phyloP scores from a whole-genome alignment of 2,888 invertebrate species.

The Didymodactylos carnosus region DNA sequence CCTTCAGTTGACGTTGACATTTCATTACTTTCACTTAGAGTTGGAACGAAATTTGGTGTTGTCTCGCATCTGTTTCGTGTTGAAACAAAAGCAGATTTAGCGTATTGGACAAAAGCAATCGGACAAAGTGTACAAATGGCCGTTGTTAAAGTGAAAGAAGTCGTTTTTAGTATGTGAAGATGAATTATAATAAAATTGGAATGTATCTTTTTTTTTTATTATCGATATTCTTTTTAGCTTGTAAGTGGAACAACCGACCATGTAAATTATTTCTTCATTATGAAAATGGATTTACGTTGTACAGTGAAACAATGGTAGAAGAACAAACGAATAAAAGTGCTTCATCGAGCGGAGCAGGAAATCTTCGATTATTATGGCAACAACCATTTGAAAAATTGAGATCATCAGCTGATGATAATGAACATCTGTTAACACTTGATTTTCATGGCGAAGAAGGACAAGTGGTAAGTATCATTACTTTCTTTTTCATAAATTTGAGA shows the following conservation, averaged over 20 bases:
- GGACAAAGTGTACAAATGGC: not conserved
- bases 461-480: slow-evolving; percentile 34
- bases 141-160: not conserved
- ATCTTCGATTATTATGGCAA: slow-evolving; percentile 44
- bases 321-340: no score
- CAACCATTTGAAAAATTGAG: slow-evolving; percentile 74
- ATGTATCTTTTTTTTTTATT: not conserved
- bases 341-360: not conserved
- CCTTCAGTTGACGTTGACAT: not conserved
- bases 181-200: not conserved
- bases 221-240: slow-evolving; percentile 23
- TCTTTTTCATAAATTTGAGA: no score
- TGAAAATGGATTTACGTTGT: slow-evolving; percentile 60
- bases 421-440: slow-evolving; percentile 69
- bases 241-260: slow-evolving; percentile 50
- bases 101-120: not conserved
- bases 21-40: not conserved
- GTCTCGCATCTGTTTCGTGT: not conserved
- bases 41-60: not conserved
- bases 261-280: slow-evolving; percentile 58
- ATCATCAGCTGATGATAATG: slow-evolving; percentile 83
- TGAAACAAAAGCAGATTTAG: not conserved
- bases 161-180: not conserved
- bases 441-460: slow-evolving; percentile 56
- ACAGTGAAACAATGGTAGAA: no score